These are phyloP conservation scores for Euura saliciscinereae DNA, from an alignment of 1,140 invertebrate species.

Conservation along the genomic window DNA sequence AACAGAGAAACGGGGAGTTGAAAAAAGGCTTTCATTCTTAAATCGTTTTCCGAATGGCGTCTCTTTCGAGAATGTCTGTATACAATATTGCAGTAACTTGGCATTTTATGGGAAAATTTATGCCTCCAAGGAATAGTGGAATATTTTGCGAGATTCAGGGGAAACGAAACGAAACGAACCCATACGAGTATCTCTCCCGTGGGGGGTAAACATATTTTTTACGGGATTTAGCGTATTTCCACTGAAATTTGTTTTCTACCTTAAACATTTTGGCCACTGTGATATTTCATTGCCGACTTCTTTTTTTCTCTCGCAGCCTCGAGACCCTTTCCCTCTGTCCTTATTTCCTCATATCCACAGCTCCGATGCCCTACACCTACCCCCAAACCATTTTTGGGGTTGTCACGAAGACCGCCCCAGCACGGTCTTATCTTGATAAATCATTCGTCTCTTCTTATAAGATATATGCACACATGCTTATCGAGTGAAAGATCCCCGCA, in stretches of 20 bases:
- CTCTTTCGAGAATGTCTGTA: neutral
- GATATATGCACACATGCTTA: too few species aligned
- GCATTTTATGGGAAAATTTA: neutral
- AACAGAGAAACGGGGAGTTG: too few species aligned
- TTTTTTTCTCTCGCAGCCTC: neutral
- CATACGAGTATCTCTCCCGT: neutral
- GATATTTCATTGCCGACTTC: constrained; percentile 5
- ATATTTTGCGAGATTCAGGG: neutral
- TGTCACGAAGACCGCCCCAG: neutral
- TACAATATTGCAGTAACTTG: neutral
- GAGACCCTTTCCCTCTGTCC: neutral
- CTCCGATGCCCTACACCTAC: neutral
- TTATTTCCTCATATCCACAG: neutral
- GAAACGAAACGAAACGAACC: neutral
- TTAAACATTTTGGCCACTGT: constrained; percentile 4
- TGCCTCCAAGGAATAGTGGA: constrained; percentile 1
- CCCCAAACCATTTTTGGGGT: neutral
- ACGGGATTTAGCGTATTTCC: constrained; percentile 7
- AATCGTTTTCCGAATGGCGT: neutral
- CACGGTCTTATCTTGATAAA: constrained; percentile 5
- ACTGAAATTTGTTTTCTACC: constrained; percentile 7
- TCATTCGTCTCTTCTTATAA: constrained; percentile 4
- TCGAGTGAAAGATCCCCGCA: constrained; percentile 2
- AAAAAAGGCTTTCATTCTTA: too few species aligned
- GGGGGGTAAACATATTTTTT: neutral